These are phyloP conservation scores for Alces alces DNA, from an alignment of 2,113 vertebrate species.

Conservation along the genomic window DNA sequence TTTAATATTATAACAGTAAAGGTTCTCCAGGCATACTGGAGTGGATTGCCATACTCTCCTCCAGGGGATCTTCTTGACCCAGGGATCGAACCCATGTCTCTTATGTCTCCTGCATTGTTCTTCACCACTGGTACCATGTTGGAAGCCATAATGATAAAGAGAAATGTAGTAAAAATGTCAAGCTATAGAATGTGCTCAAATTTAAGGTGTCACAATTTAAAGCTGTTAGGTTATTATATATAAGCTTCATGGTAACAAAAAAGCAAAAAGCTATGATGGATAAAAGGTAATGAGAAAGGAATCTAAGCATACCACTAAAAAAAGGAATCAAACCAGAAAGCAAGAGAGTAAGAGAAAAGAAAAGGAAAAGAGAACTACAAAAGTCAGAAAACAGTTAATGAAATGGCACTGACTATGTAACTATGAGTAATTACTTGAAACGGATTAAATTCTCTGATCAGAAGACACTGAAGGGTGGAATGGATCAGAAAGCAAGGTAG, in stretches of 20 bases:
- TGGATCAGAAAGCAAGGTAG: not conserved
- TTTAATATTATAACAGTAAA: not conserved
- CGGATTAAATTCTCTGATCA: not conserved
- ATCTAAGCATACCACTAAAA: not conserved
- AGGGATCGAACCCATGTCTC: accelerated
- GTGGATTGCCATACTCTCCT: not conserved
- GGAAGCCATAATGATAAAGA: not conserved
- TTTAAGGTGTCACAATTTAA: not conserved
- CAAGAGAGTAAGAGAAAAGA: not conserved
- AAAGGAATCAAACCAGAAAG: not conserved
- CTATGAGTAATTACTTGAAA: not conserved
- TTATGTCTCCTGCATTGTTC: not conserved
- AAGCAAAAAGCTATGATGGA: not conserved
- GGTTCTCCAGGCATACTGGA: not conserved
- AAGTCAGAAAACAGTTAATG: not conserved
- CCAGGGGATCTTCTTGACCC: not conserved
- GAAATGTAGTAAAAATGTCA: not conserved
- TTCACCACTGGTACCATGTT: not conserved
- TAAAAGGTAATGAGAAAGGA: not conserved
- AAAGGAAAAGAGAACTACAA: not conserved
- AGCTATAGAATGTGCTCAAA: not conserved
- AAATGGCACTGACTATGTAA: not conserved
- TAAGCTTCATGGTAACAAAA: not conserved
- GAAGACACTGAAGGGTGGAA: not conserved
- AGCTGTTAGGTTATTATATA: not conserved